Evolutionary conservation across 2,888 invertebrate genomes (phyloP), one percentile per base, ranked within the genome.

Genomic region (Platypus cylindrus): DNA sequence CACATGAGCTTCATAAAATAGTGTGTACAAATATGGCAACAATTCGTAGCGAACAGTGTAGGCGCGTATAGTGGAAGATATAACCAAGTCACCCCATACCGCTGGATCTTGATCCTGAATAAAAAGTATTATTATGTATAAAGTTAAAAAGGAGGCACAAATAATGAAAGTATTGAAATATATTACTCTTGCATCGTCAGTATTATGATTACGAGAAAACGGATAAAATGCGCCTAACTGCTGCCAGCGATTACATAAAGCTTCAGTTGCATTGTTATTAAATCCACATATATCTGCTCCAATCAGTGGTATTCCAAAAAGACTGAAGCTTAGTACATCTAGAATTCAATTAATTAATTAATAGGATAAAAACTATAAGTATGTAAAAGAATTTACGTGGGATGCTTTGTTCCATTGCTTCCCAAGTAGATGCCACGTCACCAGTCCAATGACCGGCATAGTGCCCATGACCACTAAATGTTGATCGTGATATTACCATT

Each of bases 201-300:
- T 72, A 59, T 87, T 87, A 52, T 89, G 87, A 59, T 84, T 87
- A 49, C 89, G 68, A 1, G 83, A 73, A 63, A 87, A 87, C 0
- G 87, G 85, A 54, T 87, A 87, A 63, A 87, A 87, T 1, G 87
- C 85, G 0, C 87, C 87, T 5, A 89, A 67, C 56, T 86, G 83
- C 68, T 77, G 77, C 87, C 87, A 89, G 0, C 87, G 67, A 51
- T 73, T 75, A 62, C 87, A 87, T 12, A 87, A 61, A 27, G 75
- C 64, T 4, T 59, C 65, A 0, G 81, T 80, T 0, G 85, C 75
- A 58, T 86, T 77, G 1, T 73, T 75, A 47, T 71, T 69, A 59
- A 86, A 87, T 1, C 86, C 87, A 62, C 87, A 87, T 45, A 87
- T 87, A 58, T 87, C 87, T 0, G 84, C 77, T 1, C 86, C 86